Evolutionary conservation across 2,797 vertebrate genomes (phyloP), one percentile per base, ranked within the genome.

Genomic region (Ibycter americanus): DNA sequence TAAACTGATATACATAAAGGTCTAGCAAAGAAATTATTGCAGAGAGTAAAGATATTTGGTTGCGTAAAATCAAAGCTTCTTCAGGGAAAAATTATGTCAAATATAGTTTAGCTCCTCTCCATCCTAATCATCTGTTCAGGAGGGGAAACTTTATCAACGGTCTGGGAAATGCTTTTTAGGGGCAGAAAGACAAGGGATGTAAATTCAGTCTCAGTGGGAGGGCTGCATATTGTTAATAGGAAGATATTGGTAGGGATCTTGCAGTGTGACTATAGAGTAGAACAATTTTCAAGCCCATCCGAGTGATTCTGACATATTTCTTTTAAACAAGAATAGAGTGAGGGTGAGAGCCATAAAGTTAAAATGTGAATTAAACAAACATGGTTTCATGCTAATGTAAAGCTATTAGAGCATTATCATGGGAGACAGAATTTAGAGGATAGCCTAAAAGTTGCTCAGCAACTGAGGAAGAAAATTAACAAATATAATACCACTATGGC

Each of bases 21-120:
- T 40, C 20, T 82, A 90, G 93, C 58, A 78, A 56, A 65, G 34
- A 94, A 89, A 51, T 95, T 85, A 47, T 95, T 95, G 76, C 18
- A 4, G 2, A 21, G 82, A 94, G 70, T 66, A 44, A 76, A 32
- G n/a, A 13, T 87, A 62, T 18, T 95, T 26, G 31, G 26, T 38
- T 90, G 44, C 36, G 81, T 70, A 71, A 81, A 89, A 84, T 84
- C n/a, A 80, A 51, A 78, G 12, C 31, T 96, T 58, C 47, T 85
- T 93, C 76, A 90, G 67, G 29, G 61, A 72, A 96, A 80, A 81
- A 29, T 22, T 59, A 49, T 21, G 47, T 92, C 67, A 26, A 23
- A 67, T 81, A 71, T 52, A 83, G 36, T 26, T 83, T 71, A 83
- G 38, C 40, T 38, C 21, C 54, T 80, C 23, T 87, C 22, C 46